Evolutionary conservation across 2,797 vertebrate species (phyloP).

Genomic region (Rousettus madagascariensis): DNA sequence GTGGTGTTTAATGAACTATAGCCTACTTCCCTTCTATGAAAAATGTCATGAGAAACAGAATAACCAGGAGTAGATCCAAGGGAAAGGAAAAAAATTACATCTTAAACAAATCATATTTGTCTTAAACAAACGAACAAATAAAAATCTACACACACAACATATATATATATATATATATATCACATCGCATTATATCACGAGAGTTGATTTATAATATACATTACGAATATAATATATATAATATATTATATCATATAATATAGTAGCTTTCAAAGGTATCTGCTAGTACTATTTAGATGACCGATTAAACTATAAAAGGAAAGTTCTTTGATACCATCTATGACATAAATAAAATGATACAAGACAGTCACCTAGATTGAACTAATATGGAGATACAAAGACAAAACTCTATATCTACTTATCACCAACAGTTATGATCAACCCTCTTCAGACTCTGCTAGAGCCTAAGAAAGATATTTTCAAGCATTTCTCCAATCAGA

Average conservation of each 20-base stretch:
- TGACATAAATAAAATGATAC: background rate
- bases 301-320: background rate
- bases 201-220: background rate
- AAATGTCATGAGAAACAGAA: background rate
- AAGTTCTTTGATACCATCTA: background rate
- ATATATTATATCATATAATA: background rate
- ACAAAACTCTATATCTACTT: background rate
- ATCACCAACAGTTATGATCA: background rate
- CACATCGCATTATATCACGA: background rate
- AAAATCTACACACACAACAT: background rate
- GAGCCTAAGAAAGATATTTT: background rate
- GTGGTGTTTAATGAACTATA: background rate
- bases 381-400: background rate
- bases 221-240: too few species aligned
- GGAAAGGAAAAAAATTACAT: background rate
- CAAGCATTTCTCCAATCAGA: slow-evolving; percentile 37
- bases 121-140: background rate
- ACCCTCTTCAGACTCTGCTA: background rate
- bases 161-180: background rate
- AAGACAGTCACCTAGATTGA: background rate
- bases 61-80: background rate
- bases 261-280: background rate
- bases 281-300: background rate
- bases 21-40: background rate
- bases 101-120: background rate